A percentile compares a stretch with the other conserved stretches of the same genome.
Conservation (phyloP, 2,888 invertebrate genomes). For the Lepidocyrtinus sp. region DNA sequence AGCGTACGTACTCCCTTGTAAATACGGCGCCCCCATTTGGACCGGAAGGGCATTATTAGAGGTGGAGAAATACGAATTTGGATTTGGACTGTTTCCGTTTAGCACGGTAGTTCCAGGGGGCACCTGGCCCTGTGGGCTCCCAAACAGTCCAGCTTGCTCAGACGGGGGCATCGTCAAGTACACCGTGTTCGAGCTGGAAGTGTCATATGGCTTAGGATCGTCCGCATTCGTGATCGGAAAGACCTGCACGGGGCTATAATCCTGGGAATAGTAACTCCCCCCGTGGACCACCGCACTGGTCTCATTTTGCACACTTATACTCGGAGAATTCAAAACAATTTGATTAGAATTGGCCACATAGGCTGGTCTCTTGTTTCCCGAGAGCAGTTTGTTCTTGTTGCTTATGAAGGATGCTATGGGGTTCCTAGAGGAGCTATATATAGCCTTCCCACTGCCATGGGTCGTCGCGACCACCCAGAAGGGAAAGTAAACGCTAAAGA, state of each 20-base stretch:
- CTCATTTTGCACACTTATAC: slow-evolving; percentile 24
- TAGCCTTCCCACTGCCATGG: slow-evolving; percentile 37
- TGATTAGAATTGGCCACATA: background rate
- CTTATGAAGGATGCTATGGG: slow-evolving; percentile 31
- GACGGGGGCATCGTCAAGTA: background rate
- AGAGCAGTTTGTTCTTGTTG: slow-evolving; percentile 25
- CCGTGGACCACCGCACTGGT: slow-evolving; percentile 22
- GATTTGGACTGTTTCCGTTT: background rate
- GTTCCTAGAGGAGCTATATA: slow-evolving; percentile 26
- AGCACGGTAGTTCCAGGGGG: background rate
- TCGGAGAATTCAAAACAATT: background rate
- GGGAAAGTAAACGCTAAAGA: slow-evolving; percentile 4
- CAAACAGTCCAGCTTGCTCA: background rate
- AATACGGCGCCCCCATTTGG: background rate
- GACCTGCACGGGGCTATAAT: background rate
- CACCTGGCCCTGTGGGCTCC: background rate
- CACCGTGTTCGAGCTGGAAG: background rate
- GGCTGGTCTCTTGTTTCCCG: slow-evolving; percentile 12
- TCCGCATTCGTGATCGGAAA: slow-evolving; percentile 3
- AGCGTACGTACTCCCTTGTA: background rate
- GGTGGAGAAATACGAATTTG: background rate
- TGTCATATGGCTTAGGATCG: slow-evolving; percentile 1
- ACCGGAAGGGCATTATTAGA: background rate
- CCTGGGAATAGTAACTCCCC: background rate
- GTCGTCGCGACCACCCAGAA: background rate